Conservation (phyloP, 1,140 invertebrate species). For the Wasmannia auropunctata region DNA sequence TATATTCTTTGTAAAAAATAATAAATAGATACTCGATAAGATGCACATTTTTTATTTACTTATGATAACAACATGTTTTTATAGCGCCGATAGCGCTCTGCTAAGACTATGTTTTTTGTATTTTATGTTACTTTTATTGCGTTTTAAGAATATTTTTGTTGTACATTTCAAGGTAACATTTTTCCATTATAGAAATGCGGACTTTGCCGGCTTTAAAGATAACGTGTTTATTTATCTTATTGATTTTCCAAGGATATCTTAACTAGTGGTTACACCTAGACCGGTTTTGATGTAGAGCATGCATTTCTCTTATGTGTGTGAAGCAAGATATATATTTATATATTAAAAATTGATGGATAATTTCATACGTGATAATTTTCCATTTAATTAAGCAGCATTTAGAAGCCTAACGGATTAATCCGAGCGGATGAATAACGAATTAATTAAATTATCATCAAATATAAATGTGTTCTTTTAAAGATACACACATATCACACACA, state of each 20-base stretch:
- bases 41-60: not conserved
- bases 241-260: not conserved
- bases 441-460: not conserved
- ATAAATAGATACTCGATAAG: not conserved
- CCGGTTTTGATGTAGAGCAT: not conserved
- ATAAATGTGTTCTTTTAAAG: not conserved
- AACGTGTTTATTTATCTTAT: not conserved
- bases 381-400: not conserved
- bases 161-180: not conserved
- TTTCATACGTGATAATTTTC: not conserved
- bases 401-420: not conserved
- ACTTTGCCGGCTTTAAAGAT: not conserved
- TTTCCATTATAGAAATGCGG: not conserved
- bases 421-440: no score
- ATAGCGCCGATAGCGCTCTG: not conserved
- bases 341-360: no score
- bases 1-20: not conserved
- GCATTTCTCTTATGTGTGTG: no score
- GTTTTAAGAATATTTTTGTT: not conserved
- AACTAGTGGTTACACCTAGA: not conserved
- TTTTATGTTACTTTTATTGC: not conserved
- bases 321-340: no score
- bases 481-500: no score
- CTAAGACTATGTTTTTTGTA: not conserved
- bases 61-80: constrained; percentile 1